Evolutionary conservation across 2,888 invertebrate genomes (phyloP).

Genomic region (Nyleta sp.): DNA sequence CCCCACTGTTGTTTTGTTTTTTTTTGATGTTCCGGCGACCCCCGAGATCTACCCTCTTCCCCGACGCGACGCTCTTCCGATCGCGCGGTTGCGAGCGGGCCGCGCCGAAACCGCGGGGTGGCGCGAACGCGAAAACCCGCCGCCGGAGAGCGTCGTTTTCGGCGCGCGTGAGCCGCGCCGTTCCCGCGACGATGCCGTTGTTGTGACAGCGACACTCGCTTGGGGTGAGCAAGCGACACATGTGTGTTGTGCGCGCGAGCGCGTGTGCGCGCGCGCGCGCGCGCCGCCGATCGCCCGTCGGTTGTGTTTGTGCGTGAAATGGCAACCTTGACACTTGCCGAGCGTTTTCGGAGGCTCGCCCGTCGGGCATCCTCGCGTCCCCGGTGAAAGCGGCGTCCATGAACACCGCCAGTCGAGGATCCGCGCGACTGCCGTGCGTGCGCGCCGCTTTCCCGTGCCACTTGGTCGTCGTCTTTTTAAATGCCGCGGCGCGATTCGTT

Average conservation of each 20-base stretch:
- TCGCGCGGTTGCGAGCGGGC: conserved; percentile 8
- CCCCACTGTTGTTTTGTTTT: too few species aligned
- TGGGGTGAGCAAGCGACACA: conserved; percentile 54
- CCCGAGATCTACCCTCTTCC: too few species aligned
- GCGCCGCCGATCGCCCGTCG: conserved; percentile 14
- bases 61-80: too few species aligned
- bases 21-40: too few species aligned
- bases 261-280: conserved; percentile 14
- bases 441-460: too few species aligned
- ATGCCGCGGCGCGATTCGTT: too few species aligned
- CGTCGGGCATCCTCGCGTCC: conserved; percentile 44
- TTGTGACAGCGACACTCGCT: conserved; percentile 73
- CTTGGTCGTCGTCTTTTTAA: too few species aligned
- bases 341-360: conserved; percentile 74
- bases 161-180: conserved; percentile 55
- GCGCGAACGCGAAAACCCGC: conserved; percentile 19
- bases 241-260: conserved; percentile 2
- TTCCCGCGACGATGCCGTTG: conserved; percentile 71
- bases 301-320: conserved; percentile 71
- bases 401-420: too few species aligned
- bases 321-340: conserved; percentile 80
- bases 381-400: conserved; percentile 66
- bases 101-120: conserved; percentile 9
- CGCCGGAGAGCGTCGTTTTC: conserved; percentile 8
- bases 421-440: too few species aligned